Conservation (phyloP, 2,797 vertebrate genomes). For the Lutjanus campechanus region DNA sequence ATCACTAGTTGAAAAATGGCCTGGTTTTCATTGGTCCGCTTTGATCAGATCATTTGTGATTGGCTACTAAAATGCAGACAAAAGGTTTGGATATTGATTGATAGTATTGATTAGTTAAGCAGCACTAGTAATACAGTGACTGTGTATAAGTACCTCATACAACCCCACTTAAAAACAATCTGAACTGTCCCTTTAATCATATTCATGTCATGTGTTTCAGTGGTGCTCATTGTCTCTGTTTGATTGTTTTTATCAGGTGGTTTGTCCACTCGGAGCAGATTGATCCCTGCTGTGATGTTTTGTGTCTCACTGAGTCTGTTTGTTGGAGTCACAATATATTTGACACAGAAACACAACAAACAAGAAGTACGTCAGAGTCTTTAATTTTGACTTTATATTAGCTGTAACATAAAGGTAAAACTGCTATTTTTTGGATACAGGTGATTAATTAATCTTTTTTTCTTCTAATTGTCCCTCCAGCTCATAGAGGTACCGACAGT, state of each 20-base stretch:
- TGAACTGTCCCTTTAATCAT: too few species aligned
- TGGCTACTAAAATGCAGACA: too few species aligned
- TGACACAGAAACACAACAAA: too few species aligned
- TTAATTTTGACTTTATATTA: not conserved
- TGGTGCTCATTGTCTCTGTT: not conserved
- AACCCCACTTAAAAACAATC: too few species aligned
- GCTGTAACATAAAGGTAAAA: not conserved
- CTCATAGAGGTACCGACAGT: too few species aligned
- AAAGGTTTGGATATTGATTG: too few species aligned
- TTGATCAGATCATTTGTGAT: too few species aligned
- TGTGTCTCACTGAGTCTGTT: not conserved
- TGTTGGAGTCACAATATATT: not conserved
- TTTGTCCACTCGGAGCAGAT: accelerated
- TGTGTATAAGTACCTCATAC: too few species aligned
- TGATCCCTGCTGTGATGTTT: not conserved
- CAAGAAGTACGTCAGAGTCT: not conserved
- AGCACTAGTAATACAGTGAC: too few species aligned
- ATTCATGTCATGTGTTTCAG: not conserved
- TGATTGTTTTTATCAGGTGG: not conserved
- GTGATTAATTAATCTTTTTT: not conserved
- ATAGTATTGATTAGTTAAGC: too few species aligned
- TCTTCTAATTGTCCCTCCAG: not conserved
- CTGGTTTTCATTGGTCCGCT: too few species aligned
- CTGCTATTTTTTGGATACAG: not conserved
- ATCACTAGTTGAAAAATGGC: too few species aligned